A percentile compares a stretch with the other conserved stretches of the same genome.
Conservation (phyloP, 2,113 vertebrate genomes). For the Heterotilapia buettikoferi region DNA sequence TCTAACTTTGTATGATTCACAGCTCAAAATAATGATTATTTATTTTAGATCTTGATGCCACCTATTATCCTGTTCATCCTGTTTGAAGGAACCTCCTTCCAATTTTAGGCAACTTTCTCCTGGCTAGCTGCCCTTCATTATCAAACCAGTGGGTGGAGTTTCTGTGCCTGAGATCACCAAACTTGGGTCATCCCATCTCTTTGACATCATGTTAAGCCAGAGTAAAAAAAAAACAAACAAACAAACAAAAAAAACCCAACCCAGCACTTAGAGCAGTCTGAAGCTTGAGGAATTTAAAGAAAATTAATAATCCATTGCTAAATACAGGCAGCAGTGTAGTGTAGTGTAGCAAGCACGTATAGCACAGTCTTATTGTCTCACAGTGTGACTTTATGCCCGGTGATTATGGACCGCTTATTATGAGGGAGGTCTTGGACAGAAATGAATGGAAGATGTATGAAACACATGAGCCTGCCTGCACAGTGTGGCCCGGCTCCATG, state of each 20-base stretch:
- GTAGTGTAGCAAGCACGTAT: neutral
- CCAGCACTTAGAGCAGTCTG: neutral
- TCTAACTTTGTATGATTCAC: neutral
- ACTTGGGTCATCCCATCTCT: neutral
- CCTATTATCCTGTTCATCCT: neutral
- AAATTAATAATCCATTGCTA: neutral
- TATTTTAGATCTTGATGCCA: neutral
- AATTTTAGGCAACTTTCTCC: neutral
- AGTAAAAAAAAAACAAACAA: neutral
- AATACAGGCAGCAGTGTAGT: neutral
- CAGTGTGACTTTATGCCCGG: neutral
- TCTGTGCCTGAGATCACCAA: neutral
- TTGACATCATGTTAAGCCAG: neutral
- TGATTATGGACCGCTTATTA: neutral
- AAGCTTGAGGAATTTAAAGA: neutral
- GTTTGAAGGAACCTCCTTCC: neutral
- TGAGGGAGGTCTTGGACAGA: neutral
- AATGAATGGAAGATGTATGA: neutral
- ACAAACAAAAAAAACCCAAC: rapidly evolving
- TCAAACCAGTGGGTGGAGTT: neutral
- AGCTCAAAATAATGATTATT: neutral
- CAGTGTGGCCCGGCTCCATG: neutral
- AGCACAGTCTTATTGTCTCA: neutral
- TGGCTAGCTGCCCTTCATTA: neutral
- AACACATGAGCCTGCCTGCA: neutral